phyloP scores from a whole-genome alignment of 2,113 vertebrate genomes.

The Pseudopipra pipra region DNA sequence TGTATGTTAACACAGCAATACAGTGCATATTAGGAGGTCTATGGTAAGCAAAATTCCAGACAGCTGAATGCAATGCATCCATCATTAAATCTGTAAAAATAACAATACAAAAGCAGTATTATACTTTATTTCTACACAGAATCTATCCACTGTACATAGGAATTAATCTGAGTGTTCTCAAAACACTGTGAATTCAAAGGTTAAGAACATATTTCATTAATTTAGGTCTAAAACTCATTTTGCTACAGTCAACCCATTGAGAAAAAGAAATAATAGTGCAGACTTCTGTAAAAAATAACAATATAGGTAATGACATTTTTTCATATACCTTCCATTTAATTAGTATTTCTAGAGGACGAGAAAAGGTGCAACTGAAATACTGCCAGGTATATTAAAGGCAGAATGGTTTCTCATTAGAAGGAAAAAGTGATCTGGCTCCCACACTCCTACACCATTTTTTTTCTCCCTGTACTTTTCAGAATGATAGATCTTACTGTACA shows the following conservation, averaged over 20 bases:
- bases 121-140: neutral
- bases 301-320: neutral
- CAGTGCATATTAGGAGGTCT: neutral
- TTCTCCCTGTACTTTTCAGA: neutral
- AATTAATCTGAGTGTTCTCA: neutral
- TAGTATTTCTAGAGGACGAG: neutral
- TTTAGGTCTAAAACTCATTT: neutral
- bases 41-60: neutral
- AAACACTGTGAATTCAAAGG: neutral
- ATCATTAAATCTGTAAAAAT: neutral
- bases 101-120: neutral
- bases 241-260: neutral
- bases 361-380: neutral
- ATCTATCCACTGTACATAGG: neutral
- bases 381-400: neutral
- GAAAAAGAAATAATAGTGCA: neutral
- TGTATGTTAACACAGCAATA: neutral
- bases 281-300: neutral
- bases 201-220: neutral
- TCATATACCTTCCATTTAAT: neutral
- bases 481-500: neutral
- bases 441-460: neutral
- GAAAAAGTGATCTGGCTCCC: neutral
- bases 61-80: neutral
- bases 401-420: neutral